Evolutionary conservation across 1,140 invertebrate genomes (phyloP).

Genomic region (Phenacoccus solenopsis): DNA sequence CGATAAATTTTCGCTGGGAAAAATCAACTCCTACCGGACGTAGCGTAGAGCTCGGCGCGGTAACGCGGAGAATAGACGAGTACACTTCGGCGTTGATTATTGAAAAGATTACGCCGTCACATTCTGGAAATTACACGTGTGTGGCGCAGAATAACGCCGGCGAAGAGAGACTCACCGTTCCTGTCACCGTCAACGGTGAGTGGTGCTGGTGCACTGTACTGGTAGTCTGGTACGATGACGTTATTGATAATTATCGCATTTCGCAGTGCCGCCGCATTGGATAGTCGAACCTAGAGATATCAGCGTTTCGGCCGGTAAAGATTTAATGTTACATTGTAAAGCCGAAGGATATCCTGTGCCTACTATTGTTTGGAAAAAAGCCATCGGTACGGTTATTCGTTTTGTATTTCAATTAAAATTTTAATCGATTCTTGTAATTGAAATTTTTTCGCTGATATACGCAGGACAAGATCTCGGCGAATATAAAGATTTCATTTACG

Average conservation of each 20-base stretch:
- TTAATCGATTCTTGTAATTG: not conserved
- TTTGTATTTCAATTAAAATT: not conserved
- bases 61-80: conserved; percentile 53
- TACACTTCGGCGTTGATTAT: conserved; percentile 82
- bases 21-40: conserved; percentile 47
- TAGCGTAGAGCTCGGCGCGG: conserved; percentile 37
- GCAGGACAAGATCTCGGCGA: conserved; percentile 65
- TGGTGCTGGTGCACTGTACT: not conserved
- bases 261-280: conserved; percentile 62
- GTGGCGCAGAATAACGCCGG: conserved; percentile 73
- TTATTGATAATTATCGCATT: not conserved
- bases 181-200: conserved; percentile 69
- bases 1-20: conserved; percentile 75
- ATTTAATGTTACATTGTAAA: conserved; percentile 74
- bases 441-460: not conserved
- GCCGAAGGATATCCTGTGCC: conserved; percentile 83
- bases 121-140: conserved; percentile 81
- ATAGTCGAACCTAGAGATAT: conserved; percentile 74
- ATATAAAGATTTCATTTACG: conserved; percentile 70
- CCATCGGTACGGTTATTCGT: conserved; percentile 44
- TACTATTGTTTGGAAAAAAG: conserved; percentile 73
- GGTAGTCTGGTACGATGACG: not conserved
- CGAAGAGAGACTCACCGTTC: conserved; percentile 54
- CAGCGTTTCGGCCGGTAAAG: conserved; percentile 69
- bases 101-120: conserved; percentile 65